Conservation (phyloP, 2,888 invertebrate species). For the Oligia fasciuncula region DNA sequence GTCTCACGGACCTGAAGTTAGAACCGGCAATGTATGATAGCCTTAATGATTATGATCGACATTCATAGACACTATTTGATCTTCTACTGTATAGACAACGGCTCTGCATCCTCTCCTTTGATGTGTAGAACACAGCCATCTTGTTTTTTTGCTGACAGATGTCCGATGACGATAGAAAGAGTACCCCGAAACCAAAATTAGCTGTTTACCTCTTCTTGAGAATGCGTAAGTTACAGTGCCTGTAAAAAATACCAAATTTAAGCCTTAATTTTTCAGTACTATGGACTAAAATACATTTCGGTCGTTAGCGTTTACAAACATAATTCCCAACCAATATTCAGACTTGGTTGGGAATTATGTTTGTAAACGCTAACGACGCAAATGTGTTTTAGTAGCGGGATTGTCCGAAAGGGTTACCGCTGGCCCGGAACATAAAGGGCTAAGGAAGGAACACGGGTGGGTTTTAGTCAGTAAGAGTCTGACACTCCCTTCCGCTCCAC, state of each 20-base stretch:
- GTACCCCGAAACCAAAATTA: conserved; percentile 9
- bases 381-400: too few relatives aligned
- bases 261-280: too few relatives aligned
- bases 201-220: conserved; percentile 15
- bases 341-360: too few relatives aligned
- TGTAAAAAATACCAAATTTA: conserved; percentile 2
- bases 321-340: background rate
- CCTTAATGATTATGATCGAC: background rate
- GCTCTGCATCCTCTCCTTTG: conserved; percentile 16
- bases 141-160: background rate
- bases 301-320: background rate
- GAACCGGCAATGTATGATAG: background rate
- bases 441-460: too few relatives aligned
- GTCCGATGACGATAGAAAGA: background rate
- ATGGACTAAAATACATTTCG: background rate
- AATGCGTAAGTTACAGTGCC: background rate
- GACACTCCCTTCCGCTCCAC: too few relatives aligned
- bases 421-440: too few relatives aligned
- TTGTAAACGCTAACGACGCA: too few relatives aligned
- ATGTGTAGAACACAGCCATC: conserved; percentile 22
- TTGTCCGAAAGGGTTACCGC: too few relatives aligned
- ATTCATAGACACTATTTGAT: conserved; percentile 1
- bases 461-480: too few relatives aligned
- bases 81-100: background rate
- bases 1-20: background rate